Percentiles rank a stretch among this genome's conserved stretches.
Evolutionary conservation across 2,888 invertebrate genomes (phyloP).

Genomic region (Euclidia mi): DNA sequence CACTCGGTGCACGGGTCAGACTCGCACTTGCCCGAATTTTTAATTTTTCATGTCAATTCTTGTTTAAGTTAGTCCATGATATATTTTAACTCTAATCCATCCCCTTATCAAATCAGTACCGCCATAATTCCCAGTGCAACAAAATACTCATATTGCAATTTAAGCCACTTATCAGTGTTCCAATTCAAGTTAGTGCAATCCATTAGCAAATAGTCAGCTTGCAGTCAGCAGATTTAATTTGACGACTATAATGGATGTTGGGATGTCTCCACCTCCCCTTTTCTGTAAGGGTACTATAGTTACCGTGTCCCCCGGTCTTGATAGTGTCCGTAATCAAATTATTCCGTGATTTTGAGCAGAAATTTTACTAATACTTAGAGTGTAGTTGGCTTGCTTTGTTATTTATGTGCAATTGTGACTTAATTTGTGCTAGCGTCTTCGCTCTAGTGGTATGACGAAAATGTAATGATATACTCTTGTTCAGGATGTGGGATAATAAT

Average conservation of each 20-base stretch:
- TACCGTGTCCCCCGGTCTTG: conserved; percentile 4
- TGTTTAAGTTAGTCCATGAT: too few relatives aligned
- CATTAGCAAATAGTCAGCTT: conserved; percentile 76
- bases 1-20: too few relatives aligned
- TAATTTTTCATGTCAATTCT: too few relatives aligned
- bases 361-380: background rate
- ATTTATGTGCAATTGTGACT: background rate
- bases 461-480: too few relatives aligned
- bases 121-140: conserved; percentile 17
- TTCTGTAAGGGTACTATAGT: conserved; percentile 32
- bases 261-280: conserved; percentile 60
- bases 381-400: background rate
- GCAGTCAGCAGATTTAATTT: conserved; percentile 80
- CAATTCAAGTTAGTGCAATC: conserved; percentile 74
- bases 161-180: conserved; percentile 46
- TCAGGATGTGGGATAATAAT: too few relatives aligned
- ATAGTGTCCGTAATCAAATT: conserved; percentile 14
- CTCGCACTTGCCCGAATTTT: too few relatives aligned
- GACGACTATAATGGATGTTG: conserved; percentile 79
- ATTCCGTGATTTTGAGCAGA: conserved; percentile 4
- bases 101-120: too few relatives aligned
- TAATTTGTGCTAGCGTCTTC: too few relatives aligned
- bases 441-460: too few relatives aligned
- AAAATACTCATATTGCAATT: conserved; percentile 35
- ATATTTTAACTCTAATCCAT: too few relatives aligned